Conservation (phyloP, 2,113 vertebrate genomes). For the Isichthys henryi region DNA sequence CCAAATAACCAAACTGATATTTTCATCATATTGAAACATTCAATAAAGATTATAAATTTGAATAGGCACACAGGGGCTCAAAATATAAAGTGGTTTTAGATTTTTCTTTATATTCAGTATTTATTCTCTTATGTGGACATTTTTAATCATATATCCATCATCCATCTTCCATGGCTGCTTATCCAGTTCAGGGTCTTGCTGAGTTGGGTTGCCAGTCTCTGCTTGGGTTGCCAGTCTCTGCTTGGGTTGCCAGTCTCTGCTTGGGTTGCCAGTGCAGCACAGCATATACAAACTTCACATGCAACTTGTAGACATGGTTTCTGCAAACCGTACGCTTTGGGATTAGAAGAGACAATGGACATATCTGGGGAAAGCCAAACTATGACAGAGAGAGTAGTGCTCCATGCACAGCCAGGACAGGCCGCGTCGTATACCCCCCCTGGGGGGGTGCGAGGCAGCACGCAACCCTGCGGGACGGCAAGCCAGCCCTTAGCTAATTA, state of each 20-base stretch:
- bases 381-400: not conserved
- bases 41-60: not conserved
- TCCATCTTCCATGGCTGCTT: not conserved
- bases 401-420: not conserved
- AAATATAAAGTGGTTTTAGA: not conserved
- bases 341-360: not conserved
- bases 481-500: not conserved
- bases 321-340: not conserved
- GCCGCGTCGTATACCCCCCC: not conserved
- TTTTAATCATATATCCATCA: not conserved
- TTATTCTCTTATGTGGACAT: not conserved
- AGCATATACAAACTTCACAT: not conserved
- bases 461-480: not conserved
- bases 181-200: not conserved
- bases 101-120: not conserved
- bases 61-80: not conserved
- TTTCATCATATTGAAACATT: not conserved
- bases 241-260: too few species aligned
- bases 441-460: not conserved
- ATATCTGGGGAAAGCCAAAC: not conserved
- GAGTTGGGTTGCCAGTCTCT: not conserved
- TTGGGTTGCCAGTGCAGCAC: not conserved
- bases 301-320: not conserved
- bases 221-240: not conserved
- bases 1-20: not conserved